Evolutionary conservation across 2,113 vertebrate species (phyloP).

Genomic region (Ptychochromis oligacanthus): DNA sequence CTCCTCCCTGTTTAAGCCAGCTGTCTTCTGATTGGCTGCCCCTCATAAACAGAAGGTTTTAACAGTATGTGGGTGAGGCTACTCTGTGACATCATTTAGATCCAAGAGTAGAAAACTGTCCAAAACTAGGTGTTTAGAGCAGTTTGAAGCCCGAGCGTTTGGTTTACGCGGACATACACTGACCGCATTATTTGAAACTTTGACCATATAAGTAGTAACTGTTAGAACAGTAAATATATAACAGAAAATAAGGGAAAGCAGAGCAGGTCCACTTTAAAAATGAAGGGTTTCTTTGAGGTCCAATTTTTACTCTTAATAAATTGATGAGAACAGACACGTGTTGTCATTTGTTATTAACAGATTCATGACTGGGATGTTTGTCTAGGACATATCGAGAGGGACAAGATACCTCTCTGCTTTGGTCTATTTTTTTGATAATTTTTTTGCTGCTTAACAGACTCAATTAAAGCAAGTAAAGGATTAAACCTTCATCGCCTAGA

Average conservation of each 20-base stretch:
- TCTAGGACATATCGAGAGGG: not conserved
- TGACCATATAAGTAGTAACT: not conserved
- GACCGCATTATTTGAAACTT: too few species aligned
- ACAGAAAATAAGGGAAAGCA: too few species aligned
- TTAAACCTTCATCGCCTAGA: not conserved
- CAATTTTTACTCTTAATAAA: not conserved
- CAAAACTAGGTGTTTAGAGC: not conserved
- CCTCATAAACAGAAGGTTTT: not conserved
- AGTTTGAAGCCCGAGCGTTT: not conserved
- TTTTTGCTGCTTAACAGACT: not conserved
- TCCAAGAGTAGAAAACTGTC: not conserved
- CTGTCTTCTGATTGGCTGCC: not conserved
- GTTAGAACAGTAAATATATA: not conserved
- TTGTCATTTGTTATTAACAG: not conserved
- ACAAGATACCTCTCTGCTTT: not conserved
- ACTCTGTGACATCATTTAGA: not conserved
- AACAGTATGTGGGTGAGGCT: not conserved
- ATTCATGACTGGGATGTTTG: not conserved
- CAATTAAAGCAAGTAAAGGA: not conserved
- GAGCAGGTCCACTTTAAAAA: not conserved
- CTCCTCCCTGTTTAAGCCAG: not conserved
- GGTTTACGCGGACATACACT: not conserved
- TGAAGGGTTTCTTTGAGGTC: not conserved
- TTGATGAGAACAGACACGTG: not conserved
- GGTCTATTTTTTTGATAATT: not conserved